phyloP scores from a whole-genome alignment of 2,888 invertebrate species.

The Tenthredo notha region DNA sequence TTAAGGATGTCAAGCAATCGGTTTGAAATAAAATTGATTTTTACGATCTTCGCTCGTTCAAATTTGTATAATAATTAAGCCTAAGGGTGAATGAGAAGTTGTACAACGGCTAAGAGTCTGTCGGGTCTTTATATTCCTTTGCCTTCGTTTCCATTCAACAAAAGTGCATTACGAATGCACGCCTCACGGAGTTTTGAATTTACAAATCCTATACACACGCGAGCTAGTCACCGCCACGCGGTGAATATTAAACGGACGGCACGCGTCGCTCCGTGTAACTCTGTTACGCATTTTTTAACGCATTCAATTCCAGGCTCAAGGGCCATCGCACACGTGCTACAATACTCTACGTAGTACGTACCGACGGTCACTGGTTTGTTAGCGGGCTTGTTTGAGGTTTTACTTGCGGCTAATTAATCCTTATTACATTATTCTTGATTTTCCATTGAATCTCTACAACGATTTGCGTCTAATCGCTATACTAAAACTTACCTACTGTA shows the following conservation, averaged over 20 bases:
- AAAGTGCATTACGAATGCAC: constrained; percentile 50
- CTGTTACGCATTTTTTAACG: constrained; percentile 56
- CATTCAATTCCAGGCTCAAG: constrained; percentile 55
- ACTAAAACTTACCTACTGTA: neutral
- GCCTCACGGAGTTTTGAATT: constrained; percentile 51
- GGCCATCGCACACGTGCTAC: constrained; percentile 52
- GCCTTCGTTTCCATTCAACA: constrained; percentile 21
- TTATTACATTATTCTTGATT: constrained; percentile 36
- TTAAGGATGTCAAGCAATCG: neutral
- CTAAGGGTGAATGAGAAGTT: neutral
- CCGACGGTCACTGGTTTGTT: constrained; percentile 51
- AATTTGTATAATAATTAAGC: neutral
- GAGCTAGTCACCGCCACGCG: constrained; percentile 44
- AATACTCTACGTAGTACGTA: constrained; percentile 9
- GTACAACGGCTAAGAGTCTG: neutral
- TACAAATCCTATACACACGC: constrained; percentile 53
- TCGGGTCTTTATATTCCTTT: neutral
- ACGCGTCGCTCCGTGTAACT: constrained; percentile 54
- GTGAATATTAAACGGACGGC: constrained; percentile 55
- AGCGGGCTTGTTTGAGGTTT: constrained; percentile 54
- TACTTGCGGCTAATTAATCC: constrained; percentile 28
- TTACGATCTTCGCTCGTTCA: neutral
- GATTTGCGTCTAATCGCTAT: neutral
- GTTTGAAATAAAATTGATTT: neutral
- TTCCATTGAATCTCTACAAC: neutral